phyloP scores from a whole-genome alignment of 2,797 vertebrate species.

The Phylloscopus collybita region DNA sequence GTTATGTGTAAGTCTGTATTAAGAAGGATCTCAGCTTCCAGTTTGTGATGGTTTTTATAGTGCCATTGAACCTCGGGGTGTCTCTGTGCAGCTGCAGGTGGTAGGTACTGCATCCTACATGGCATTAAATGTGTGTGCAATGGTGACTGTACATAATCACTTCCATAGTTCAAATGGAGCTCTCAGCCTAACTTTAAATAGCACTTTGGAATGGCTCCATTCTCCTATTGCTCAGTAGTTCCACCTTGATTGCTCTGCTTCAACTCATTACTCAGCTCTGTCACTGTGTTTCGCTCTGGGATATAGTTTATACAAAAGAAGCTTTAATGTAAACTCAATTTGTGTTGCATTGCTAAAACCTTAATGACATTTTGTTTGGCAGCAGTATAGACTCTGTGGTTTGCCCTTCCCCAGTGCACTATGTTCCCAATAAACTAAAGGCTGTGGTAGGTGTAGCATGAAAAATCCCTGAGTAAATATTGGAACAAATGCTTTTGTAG shows the following conservation, averaged over 20 bases:
- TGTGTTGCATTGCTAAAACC: conserved; percentile 60
- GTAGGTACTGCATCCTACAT: not conserved
- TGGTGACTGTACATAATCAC: not conserved
- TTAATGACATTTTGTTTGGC: conserved; percentile 65
- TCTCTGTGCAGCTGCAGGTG: conserved; percentile 9
- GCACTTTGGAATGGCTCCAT: not conserved
- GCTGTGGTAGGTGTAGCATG: conserved; percentile 59
- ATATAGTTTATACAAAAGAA: conserved; percentile 50
- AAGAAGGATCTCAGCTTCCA: not conserved
- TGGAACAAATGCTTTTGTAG: conserved; percentile 51
- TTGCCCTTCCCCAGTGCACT: conserved; percentile 55
- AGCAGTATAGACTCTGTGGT: conserved; percentile 13
- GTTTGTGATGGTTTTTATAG: not conserved
- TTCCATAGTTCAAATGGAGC: not conserved
- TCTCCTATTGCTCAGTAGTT: not conserved
- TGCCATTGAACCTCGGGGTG: not conserved
- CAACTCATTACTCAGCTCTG: conserved; percentile 33
- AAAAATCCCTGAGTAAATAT: conserved; percentile 62
- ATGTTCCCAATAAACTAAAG: conserved; percentile 54
- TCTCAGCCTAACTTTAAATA: not conserved
- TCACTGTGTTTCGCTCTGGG: conserved; percentile 33
- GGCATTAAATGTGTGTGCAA: not conserved
- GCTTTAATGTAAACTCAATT: conserved; percentile 55
- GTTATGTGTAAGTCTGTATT: not conserved
- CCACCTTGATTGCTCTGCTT: conserved; percentile 44